Conservation (phyloP, 2,888 invertebrate species). For the Adineta ricciae region DNA sequence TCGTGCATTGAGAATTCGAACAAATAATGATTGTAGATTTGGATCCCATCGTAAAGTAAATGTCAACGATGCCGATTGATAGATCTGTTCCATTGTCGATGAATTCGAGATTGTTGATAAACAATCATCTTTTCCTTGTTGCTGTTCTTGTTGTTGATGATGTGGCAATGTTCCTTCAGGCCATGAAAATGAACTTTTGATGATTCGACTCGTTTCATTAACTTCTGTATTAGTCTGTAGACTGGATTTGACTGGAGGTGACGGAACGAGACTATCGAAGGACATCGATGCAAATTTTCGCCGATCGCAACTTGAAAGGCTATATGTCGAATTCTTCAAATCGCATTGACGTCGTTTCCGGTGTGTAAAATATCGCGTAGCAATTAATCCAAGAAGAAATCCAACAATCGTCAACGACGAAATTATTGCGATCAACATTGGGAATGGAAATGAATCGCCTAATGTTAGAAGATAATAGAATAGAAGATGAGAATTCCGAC, state of each 20-base stretch:
- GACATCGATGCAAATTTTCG: background rate
- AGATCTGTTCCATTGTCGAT: background rate
- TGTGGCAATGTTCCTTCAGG: background rate
- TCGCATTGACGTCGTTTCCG: background rate
- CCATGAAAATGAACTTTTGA: slow-evolving; percentile 15
- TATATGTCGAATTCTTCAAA: background rate
- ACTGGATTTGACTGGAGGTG: background rate
- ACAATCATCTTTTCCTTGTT: background rate
- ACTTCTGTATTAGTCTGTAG: background rate
- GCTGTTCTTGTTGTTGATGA: background rate
- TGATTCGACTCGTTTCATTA: background rate
- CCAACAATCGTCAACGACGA: background rate
- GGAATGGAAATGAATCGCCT: background rate
- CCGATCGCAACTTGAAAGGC: background rate
- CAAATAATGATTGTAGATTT: background rate
- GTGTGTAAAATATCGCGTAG: background rate
- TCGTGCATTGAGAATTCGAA: background rate
- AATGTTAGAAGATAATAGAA: background rate
- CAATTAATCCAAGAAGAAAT: background rate
- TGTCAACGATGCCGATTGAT: background rate
- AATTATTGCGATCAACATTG: background rate
- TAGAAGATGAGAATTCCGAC: background rate
- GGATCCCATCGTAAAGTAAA: background rate
- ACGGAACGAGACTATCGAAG: background rate
- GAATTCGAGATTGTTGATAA: background rate